Conservation (phyloP, 2,113 vertebrate genomes). For the Oryzias javanicus region DNA sequence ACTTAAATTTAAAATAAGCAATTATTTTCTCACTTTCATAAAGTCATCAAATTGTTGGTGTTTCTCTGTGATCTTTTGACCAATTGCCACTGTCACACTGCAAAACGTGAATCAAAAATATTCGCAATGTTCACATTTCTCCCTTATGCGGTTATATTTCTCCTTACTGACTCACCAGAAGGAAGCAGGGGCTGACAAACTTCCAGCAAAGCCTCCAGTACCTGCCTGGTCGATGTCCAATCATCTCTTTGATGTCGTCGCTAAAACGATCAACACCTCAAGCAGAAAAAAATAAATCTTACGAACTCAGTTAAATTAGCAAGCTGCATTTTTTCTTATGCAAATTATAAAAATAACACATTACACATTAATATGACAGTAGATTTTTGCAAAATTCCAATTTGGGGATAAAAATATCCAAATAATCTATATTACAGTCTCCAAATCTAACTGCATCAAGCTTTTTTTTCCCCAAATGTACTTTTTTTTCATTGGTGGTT, state of each 20-base stretch:
- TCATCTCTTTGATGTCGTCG: conserved; percentile 89
- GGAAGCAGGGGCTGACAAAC: conserved; percentile 89
- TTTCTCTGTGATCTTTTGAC: no score
- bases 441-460: not conserved
- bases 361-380: no score
- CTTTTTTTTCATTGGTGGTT: conserved; percentile 1
- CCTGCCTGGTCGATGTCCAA: conserved; percentile 81
- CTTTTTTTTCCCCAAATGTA: not conserved
- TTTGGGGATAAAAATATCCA: no score
- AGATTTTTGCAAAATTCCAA: no score
- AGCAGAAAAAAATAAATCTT: conserved; percentile 18
- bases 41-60: no score
- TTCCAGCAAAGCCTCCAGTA: conserved; percentile 94
- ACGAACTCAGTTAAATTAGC: not conserved
- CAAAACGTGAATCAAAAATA: no score
- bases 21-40: no score
- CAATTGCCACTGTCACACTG: no score
- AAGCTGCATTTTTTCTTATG: no score
- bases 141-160: not conserved
- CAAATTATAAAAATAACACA: no score
- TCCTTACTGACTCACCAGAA: conserved; percentile 75
- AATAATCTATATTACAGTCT: no score
- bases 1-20: no score
- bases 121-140: not conserved
- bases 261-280: conserved; percentile 88